Evolutionary conservation across 2,888 invertebrate species (phyloP).

Genomic region (Tetramorium bicarinatum): DNA sequence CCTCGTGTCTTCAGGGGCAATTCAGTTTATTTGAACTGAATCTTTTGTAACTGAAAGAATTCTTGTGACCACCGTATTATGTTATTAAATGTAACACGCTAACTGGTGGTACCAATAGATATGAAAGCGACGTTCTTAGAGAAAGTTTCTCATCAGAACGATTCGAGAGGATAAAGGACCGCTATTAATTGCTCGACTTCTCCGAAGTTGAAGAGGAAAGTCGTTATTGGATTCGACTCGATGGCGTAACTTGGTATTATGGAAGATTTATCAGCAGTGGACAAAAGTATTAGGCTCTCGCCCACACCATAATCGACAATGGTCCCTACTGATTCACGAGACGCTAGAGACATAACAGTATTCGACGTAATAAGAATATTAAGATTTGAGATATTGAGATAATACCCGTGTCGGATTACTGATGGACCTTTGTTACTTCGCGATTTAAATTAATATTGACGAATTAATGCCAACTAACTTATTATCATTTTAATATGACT

Average conservation of each 20-base stretch:
- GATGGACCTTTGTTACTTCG: neutral
- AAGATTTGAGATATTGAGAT: neutral
- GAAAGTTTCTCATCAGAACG: constrained; percentile 72
- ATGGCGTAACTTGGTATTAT: constrained; percentile 65
- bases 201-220: constrained; percentile 67
- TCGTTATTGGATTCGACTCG: constrained; percentile 74
- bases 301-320: constrained; percentile 53
- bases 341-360: neutral
- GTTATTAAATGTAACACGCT: constrained; percentile 50
- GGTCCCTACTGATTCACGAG: constrained; percentile 35
- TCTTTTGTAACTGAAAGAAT: constrained; percentile 37
- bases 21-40: constrained; percentile 9
- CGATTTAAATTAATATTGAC: neutral
- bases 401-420: neutral
- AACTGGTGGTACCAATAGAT: constrained; percentile 69
- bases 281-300: constrained; percentile 67
- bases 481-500: neutral
- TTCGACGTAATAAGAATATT: constrained; percentile 19
- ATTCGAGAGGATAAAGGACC: constrained; percentile 72
- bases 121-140: constrained; percentile 59
- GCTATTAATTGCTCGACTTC: constrained; percentile 77
- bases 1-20: neutral
- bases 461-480: neutral
- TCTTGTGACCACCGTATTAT: constrained; percentile 4
- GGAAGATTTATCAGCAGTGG: constrained; percentile 57